These are phyloP conservation scores for Athalia rosae DNA, from an alignment of 2,888 invertebrate species.

Conservation along the genomic window DNA sequence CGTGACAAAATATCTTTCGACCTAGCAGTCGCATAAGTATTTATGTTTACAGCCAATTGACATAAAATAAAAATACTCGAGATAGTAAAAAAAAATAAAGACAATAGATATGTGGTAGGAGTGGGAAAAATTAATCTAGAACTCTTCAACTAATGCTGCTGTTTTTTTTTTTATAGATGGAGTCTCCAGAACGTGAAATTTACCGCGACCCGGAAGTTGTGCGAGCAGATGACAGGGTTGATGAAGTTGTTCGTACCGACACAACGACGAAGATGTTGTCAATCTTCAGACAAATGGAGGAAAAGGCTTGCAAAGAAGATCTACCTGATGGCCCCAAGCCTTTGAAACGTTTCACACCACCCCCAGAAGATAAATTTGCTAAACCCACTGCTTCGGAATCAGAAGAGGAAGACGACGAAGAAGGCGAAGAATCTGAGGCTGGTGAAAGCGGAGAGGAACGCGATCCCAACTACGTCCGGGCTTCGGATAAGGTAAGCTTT, in stretches of 20 bases:
- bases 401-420: constrained; percentile 76
- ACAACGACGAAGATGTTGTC: constrained; percentile 91
- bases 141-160: neutral
- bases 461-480: constrained; percentile 73
- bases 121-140: neutral
- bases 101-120: neutral
- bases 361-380: constrained; percentile 81
- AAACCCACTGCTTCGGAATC: constrained; percentile 74
- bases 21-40: too few relatives aligned
- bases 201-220: constrained; percentile 85
- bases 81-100: neutral
- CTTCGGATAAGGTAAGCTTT: constrained; percentile 72
- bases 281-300: constrained; percentile 93
- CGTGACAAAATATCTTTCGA: too few relatives aligned
- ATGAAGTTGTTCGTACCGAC: constrained; percentile 74
- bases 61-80: neutral
- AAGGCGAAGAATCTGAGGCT: constrained; percentile 74
- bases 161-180: constrained; percentile 70
- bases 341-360: constrained; percentile 92
- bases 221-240: constrained; percentile 77
- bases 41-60: too few relatives aligned
- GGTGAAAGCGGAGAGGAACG: constrained; percentile 73
- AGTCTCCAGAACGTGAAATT: constrained; percentile 83
- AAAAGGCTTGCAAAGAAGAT: constrained; percentile 76
- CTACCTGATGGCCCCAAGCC: constrained; percentile 84